Conservation (phyloP, 2,888 invertebrate genomes). For the Nesidiocoris tenuis region DNA sequence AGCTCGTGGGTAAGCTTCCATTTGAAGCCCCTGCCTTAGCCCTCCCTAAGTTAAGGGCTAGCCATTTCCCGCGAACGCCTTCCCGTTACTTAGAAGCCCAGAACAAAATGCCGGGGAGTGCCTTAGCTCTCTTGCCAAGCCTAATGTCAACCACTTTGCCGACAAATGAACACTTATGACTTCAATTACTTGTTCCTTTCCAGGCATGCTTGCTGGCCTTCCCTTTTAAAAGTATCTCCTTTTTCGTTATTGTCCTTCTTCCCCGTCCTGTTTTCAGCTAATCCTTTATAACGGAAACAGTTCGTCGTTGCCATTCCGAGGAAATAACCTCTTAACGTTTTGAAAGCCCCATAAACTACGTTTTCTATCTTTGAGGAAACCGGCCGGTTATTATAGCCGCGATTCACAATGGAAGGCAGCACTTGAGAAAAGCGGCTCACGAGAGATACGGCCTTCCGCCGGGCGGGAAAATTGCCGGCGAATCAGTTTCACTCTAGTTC, state of each 20-base stretch:
- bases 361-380: background rate
- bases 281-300: background rate
- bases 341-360: background rate
- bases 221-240: background rate
- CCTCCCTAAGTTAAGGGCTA: background rate
- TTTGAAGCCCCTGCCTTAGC: no score
- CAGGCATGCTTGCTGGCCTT: background rate
- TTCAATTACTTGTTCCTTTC: constrained; percentile 21
- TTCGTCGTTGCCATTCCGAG: background rate
- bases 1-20: no score
- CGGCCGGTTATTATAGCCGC: background rate
- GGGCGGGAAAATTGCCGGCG: background rate
- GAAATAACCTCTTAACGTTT: background rate
- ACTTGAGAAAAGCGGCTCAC: background rate
- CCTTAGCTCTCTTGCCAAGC: background rate
- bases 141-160: constrained; percentile 19
- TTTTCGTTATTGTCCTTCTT: background rate
- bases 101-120: background rate
- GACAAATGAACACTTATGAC: constrained; percentile 41
- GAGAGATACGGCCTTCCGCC: background rate
- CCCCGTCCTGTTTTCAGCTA: background rate
- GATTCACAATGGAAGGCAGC: background rate
- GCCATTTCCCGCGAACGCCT: background rate
- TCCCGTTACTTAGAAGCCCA: background rate
- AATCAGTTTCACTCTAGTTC: no score